Percentiles rank a stretch among this genome's conserved stretches.
Evolutionary conservation across 2,113 vertebrate species (phyloP).

Genomic region (Grammomys surdaster): DNA sequence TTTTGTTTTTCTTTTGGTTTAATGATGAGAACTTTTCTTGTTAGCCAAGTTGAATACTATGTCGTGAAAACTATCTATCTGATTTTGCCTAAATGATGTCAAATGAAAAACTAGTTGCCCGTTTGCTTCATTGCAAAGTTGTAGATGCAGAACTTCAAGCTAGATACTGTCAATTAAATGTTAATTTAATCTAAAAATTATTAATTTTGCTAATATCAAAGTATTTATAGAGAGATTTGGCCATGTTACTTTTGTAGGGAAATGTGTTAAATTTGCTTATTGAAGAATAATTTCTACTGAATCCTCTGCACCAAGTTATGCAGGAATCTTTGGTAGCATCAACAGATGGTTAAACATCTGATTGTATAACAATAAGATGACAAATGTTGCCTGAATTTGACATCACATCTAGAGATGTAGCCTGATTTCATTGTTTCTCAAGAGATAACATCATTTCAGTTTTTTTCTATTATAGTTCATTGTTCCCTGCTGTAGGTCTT

Average conservation of each 20-base stretch:
- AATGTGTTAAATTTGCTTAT: background rate
- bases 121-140: background rate
- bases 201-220: background rate
- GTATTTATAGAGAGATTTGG: background rate
- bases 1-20: background rate
- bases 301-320: background rate
- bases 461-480: slow-evolving; percentile 38
- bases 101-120: background rate
- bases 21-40: background rate
- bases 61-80: background rate
- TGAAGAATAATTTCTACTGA: background rate
- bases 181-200: background rate
- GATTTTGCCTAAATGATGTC: background rate
- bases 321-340: background rate
- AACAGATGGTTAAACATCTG: background rate
- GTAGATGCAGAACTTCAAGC: background rate
- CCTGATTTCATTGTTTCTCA: slow-evolving; percentile 40
- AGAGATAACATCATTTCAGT: slow-evolving; percentile 47
- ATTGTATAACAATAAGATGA: background rate
- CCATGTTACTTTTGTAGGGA: background rate
- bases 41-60: background rate
- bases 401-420: background rate
- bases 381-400: background rate
- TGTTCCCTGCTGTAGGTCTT: slow-evolving; percentile 46
- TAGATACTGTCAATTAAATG: background rate